phyloP scores from a whole-genome alignment of 2,888 invertebrate species.

The Cremastinae sp. region DNA sequence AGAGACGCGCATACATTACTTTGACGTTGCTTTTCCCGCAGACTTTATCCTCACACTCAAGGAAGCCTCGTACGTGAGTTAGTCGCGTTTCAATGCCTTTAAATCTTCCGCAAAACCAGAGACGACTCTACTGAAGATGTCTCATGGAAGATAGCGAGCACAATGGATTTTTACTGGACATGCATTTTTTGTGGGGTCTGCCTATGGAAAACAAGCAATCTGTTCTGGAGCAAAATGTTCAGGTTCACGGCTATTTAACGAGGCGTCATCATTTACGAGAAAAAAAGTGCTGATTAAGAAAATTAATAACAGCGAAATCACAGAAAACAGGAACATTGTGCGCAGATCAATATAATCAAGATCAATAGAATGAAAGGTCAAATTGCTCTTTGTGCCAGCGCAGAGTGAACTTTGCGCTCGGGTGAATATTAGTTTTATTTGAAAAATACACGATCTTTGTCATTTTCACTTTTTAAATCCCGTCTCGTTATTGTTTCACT shows the following conservation, averaged over 20 bases:
- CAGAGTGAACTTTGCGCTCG: constrained; percentile 20
- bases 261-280: too few relatives aligned
- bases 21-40: constrained; percentile 48
- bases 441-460: constrained; percentile 66
- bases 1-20: constrained; percentile 72
- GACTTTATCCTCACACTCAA: constrained; percentile 50
- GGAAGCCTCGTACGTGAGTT: constrained; percentile 36
- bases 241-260: too few relatives aligned
- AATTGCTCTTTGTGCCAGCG: too few relatives aligned
- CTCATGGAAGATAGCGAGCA: constrained; percentile 17
- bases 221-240: too few relatives aligned
- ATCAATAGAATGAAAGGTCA: too few relatives aligned
- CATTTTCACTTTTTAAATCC: constrained; percentile 46
- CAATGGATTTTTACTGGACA: constrained; percentile 13
- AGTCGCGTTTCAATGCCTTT: constrained; percentile 19
- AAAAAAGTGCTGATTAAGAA: too few relatives aligned
- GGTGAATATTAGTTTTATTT: constrained; percentile 71
- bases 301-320: too few relatives aligned
- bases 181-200: not conserved
- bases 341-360: too few relatives aligned
- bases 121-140: not conserved
- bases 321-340: too few relatives aligned
- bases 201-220: too few relatives aligned
- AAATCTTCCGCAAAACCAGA: constrained; percentile 25
- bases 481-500: constrained; percentile 28